Evolutionary conservation across 2,797 vertebrate species (phyloP).

Genomic region (Nannoperca australis): DNA sequence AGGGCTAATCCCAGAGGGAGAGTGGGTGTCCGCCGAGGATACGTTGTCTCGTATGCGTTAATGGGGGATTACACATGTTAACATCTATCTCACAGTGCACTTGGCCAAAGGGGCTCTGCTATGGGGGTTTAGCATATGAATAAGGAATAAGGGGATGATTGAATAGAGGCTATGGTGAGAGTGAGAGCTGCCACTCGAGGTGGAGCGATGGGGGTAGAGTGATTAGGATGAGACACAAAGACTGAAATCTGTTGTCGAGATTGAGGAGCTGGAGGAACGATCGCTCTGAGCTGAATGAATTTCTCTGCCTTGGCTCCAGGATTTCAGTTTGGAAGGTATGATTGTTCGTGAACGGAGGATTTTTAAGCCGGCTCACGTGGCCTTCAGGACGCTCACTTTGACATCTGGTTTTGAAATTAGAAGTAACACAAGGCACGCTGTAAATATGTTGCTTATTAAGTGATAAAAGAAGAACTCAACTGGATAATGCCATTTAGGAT

Average conservation of each 20-base stretch:
- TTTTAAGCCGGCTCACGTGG: neutral
- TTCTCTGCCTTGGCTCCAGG: constrained; percentile 19
- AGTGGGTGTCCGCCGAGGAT: constrained; percentile 78
- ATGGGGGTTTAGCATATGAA: constrained; percentile 86
- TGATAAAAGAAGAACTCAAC: neutral
- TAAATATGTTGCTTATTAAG: neutral
- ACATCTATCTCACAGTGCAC: constrained; percentile 80
- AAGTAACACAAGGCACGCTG: neutral
- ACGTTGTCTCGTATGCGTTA: constrained; percentile 78
- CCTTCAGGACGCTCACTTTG: neutral
- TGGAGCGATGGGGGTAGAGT: constrained; percentile 51
- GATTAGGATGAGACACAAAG: constrained; percentile 67
- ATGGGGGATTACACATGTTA: constrained; percentile 89
- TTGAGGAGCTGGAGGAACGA: constrained; percentile 27
- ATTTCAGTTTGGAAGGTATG: constrained; percentile 6
- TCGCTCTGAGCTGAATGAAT: constrained; percentile 33
- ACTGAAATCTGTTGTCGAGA: constrained; percentile 47
- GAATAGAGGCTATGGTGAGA: constrained; percentile 72
- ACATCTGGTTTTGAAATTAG: neutral
- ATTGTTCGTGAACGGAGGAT: constrained; percentile 3
- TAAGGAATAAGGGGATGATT: constrained; percentile 81
- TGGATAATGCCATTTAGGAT: neutral
- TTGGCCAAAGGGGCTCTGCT: constrained; percentile 81
- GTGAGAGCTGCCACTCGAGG: constrained; percentile 79
- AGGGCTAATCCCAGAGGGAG: constrained; percentile 81